Evolutionary conservation across 2,797 vertebrate genomes (phyloP), one percentile per base, ranked within the genome.

Genomic region (Aulostomus chinensis): DNA sequence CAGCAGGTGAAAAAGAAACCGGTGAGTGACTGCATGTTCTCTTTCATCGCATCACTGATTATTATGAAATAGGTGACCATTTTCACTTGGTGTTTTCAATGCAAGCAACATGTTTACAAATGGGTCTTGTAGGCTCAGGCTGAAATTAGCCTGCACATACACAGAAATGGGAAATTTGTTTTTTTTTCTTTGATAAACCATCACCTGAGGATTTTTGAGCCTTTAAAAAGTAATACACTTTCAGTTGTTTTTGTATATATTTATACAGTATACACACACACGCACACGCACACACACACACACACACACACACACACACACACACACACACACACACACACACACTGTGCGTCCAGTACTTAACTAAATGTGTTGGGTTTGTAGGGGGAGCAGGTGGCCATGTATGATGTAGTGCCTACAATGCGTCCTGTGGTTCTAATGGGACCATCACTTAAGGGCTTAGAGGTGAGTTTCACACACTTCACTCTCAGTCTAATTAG

Each of bases 1-100:
- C 95, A 98, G 87, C 97, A 99, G 86, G 96, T 97, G 89, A 98
- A 98, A 92, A 97, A 98, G 93, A 99, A 96, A 91, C 96, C 94
- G 90, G 97, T 98, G 93, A 95, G 95, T 94, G 28, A 14, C 10
- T 11, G 3, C 52, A 3, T 1, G 1, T 59, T 40, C 37, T 21
- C 9, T 40, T 34, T 42, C 22, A 13, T 13, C 3, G 1, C 4
- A n/a, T 9, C 18, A 3, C 14, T 31, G 6, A 21, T 37, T 12
- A 20, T 21, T n/a, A 10, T 14, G 2, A 17, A 35, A 1, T 11
- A 36, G 6, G 15, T 36, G 10, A 11, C 35, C 35, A 21, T 18
- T 18, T 1, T 34, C 32, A 34, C 32, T 34, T 7, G 8, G 10
- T 34, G 14, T 32, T 18, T 35, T 9, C 14, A 17, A 9, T 35